Evolutionary conservation across 2,888 invertebrate genomes (phyloP).

Genomic region (Teleogryllus oceanicus): DNA sequence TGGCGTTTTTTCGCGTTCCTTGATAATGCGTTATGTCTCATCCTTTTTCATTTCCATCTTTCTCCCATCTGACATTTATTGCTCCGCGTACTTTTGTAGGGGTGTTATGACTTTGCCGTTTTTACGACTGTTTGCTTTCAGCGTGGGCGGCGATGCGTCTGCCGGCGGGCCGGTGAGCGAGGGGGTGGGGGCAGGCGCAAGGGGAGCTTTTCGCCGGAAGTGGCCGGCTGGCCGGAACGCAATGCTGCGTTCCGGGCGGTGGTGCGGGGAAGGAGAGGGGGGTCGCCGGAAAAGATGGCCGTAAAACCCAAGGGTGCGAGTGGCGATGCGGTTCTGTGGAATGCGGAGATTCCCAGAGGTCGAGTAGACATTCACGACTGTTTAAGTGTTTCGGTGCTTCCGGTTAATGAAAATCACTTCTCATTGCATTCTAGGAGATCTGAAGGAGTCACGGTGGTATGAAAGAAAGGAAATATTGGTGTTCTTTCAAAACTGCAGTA

Average conservation of each 20-base stretch:
- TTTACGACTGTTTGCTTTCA: slow-evolving; percentile 18
- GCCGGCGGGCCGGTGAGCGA: neutral
- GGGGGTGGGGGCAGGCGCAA: neutral
- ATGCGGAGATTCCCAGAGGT: too few species aligned
- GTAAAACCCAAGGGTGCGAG: neutral
- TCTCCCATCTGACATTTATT: slow-evolving; percentile 10
- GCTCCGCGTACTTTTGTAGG: slow-evolving; percentile 1
- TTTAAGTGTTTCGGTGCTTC: too few species aligned
- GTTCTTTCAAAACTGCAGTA: too few species aligned
- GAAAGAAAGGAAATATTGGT: too few species aligned
- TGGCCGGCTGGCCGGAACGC: neutral
- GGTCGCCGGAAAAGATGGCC: neutral
- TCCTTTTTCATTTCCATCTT: slow-evolving; percentile 18
- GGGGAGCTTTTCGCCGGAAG: neutral
- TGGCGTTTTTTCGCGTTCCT: neutral
- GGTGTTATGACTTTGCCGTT: neutral
- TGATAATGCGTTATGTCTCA: slow-evolving; percentile 7
- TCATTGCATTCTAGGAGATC: too few species aligned
- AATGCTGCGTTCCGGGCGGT: neutral
- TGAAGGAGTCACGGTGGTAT: too few species aligned
- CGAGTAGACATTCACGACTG: too few species aligned
- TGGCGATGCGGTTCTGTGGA: too few species aligned
- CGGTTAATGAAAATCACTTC: too few species aligned
- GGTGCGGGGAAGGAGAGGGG: neutral
- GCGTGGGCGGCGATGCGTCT: neutral